Conservation (phyloP, 2,888 invertebrate species). For the Pyrocoelia pectoralis region DNA sequence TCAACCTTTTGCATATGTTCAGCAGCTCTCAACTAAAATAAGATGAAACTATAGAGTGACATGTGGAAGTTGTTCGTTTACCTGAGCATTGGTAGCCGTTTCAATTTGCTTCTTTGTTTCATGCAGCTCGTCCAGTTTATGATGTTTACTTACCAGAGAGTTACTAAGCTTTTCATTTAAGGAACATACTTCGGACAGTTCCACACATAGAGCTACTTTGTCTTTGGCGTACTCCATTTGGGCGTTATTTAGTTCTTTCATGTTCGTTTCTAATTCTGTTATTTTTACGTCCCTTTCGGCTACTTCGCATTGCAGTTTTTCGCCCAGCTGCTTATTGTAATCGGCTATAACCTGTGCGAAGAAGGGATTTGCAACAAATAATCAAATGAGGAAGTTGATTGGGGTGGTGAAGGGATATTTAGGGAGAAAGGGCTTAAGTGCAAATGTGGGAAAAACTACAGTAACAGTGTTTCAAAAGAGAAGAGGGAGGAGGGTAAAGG, state of each 20-base stretch:
- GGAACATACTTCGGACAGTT: conserved; percentile 52
- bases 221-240: conserved; percentile 53
- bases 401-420: too few species aligned
- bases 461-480: too few species aligned
- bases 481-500: too few species aligned
- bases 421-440: too few species aligned
- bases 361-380: conserved; percentile 2
- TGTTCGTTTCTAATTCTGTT: conserved; percentile 47
- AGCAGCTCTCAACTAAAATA: conserved; percentile 48
- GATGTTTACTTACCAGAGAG: conserved; percentile 49
- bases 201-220: conserved; percentile 53
- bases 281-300: conserved; percentile 51
- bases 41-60: too few species aligned
- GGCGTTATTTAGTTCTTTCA: conserved; percentile 51
- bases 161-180: conserved; percentile 51
- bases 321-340: conserved; percentile 55
- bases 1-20: conserved; percentile 53
- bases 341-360: conserved; percentile 55
- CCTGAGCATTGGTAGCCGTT: conserved; percentile 44
- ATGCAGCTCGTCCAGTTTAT: conserved; percentile 48
- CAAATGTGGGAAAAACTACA: too few species aligned
- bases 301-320: conserved; percentile 52
- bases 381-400: neutral
- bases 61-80: neutral
- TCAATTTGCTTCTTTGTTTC: conserved; percentile 49